phyloP scores from a whole-genome alignment of 2,888 invertebrate species.

The Axea sp. region DNA sequence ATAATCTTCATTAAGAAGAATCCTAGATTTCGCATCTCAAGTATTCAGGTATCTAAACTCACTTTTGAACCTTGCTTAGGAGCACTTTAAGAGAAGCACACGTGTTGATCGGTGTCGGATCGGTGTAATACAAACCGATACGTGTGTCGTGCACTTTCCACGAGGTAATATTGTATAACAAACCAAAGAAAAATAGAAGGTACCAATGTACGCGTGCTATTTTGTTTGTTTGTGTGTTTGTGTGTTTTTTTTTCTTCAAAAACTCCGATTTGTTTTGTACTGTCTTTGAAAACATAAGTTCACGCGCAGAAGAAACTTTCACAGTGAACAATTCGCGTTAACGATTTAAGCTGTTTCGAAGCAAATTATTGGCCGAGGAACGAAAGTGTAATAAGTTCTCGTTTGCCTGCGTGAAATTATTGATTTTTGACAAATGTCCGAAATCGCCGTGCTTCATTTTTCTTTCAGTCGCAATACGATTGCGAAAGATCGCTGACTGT shows the following conservation, averaged over 20 bases:
- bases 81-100: conserved; percentile 8
- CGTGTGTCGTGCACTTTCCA: conserved; percentile 11
- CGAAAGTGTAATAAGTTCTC: conserved; percentile 28
- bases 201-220: no score
- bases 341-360: conserved; percentile 19
- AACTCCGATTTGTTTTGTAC: not conserved
- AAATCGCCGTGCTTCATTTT: conserved; percentile 3
- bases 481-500: no score
- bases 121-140: conserved; percentile 16
- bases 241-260: no score
- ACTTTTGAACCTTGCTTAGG: conserved; percentile 32
- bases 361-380: conserved; percentile 7
- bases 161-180: not conserved
- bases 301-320: conserved; percentile 1
- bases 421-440: conserved; percentile 19
- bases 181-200: not conserved
- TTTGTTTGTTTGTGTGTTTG: no score
- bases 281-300: not conserved
- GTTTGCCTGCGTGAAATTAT: conserved; percentile 12
- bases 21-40: conserved; percentile 18
- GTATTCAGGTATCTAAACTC: conserved; percentile 1
- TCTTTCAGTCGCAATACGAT: not conserved
- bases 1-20: conserved; percentile 40
- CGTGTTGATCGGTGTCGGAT: conserved; percentile 25
- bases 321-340: conserved; percentile 14